Evolutionary conservation across 2,888 invertebrate species (phyloP), one percentile per base, ranked within the genome.

Genomic region (Melipona beecheii): DNA sequence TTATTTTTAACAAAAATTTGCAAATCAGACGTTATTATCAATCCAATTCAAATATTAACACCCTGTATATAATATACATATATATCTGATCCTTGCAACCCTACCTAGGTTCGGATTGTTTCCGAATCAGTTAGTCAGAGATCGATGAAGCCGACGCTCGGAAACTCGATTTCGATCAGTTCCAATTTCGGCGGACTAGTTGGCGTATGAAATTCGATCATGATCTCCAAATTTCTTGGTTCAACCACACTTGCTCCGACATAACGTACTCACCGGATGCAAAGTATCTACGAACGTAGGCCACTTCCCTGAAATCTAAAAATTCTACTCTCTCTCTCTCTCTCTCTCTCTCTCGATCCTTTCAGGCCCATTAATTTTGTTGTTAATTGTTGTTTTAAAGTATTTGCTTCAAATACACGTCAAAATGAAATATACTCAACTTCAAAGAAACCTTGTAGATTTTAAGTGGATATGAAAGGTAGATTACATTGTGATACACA

Each of bases 151-250:
- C 36, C 65, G n/a, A n/a, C 6, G 36, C 6, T 65, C n/a, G 65
- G 36, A 65, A 65, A 65, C 43, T 65, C 36, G 65, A 43, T 65
- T 65, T 65, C 65, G 65, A 65, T 65, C n/a, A 36, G 15, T 36
- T 65, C 3, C n/a, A 65, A 65, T 43, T 65, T 65, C 65, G n/a
- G 21, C 11, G 5, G n/a, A n/a, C 36, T 21, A 65, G 62, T 21
- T 21, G 36, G n/a, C 65, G 36, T 15, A 36, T 65, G 36, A 43
- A 36, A 65, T 15, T 15, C 15, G 17, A 60, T 43, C n/a, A 60
- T 13, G 36, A 65, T 65, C 15, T 21, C 5, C 65, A n/a, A 36
- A 65, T 65, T 65, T 36, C 36, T 65, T 36, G 15, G 15, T 24
- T 15, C 62, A 31, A 62, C 62, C 62, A 21, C n/a, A 9, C 9